Percentiles rank a stretch among this genome's conserved stretches.
phyloP scores from a whole-genome alignment of 2,113 vertebrate species.

The Pseudonaja textilis region DNA sequence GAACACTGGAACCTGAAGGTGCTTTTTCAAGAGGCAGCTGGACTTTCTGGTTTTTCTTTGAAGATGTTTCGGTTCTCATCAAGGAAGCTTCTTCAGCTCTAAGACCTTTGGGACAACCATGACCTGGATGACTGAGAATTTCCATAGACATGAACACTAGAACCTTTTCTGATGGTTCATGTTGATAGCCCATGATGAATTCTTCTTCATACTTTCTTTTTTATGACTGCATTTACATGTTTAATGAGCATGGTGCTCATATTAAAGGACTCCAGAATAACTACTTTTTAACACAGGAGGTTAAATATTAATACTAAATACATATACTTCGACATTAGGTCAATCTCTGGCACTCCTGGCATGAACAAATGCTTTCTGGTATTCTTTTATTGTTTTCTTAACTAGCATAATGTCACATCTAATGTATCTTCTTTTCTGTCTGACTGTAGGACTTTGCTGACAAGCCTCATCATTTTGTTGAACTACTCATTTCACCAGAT shows the following conservation, averaged over 20 bases:
- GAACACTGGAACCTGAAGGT: background rate
- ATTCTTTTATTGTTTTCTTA: slow-evolving; percentile 32
- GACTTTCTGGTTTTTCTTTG: too few relatives aligned
- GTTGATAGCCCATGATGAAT: background rate
- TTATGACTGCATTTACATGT: slow-evolving; percentile 13
- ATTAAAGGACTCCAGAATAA: slow-evolving; percentile 26
- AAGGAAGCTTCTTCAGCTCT: too few relatives aligned
- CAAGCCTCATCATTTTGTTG: slow-evolving; percentile 25
- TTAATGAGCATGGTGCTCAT: slow-evolving; percentile 10
- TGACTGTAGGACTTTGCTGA: slow-evolving; percentile 17
- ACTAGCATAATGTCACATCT: slow-evolving; percentile 24
- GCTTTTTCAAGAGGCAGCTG: too few relatives aligned
- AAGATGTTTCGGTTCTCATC: too few relatives aligned
- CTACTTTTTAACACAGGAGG: slow-evolving; percentile 18
- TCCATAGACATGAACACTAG: background rate
- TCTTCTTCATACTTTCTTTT: background rate
- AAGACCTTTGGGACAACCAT: too few relatives aligned
- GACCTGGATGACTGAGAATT: too few relatives aligned
- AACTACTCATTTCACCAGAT: slow-evolving; percentile 13
- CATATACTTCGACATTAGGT: slow-evolving; percentile 19
- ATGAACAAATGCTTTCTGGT: slow-evolving; percentile 15
- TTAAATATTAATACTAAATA: slow-evolving; percentile 21
- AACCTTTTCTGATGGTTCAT: background rate
- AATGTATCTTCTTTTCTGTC: slow-evolving; percentile 18
- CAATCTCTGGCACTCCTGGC: slow-evolving; percentile 9